Conservation (phyloP, 2,888 invertebrate genomes). For the Oxyteleia sp. region DNA sequence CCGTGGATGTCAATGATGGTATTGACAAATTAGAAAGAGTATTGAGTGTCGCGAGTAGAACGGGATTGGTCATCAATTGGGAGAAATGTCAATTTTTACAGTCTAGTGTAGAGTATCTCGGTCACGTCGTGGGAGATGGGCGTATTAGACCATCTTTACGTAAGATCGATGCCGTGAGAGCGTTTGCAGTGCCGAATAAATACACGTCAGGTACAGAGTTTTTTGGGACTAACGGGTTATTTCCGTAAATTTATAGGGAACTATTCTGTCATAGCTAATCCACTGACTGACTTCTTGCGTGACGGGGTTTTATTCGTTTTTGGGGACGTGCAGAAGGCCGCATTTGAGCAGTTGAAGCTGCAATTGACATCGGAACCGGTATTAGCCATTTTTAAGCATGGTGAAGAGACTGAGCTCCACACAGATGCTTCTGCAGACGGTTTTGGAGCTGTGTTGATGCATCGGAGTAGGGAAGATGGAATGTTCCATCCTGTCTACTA, state of each 20-base stretch:
- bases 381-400: neutral
- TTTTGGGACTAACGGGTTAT: slow-evolving; percentile 70
- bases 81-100: neutral
- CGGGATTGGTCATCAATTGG: neutral
- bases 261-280: neutral
- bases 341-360: no score
- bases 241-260: slow-evolving; percentile 64
- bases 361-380: no score
- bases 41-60: neutral
- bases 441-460: neutral
- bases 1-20: neutral
- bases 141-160: slow-evolving; percentile 30
- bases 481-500: neutral
- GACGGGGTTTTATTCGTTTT: neutral
- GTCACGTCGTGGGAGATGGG: slow-evolving; percentile 12
- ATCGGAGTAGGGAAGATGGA: neutral
- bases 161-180: no score
- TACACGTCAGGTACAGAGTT: slow-evolving; percentile 44
- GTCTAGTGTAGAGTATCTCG: slow-evolving; percentile 7
- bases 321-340: neutral
- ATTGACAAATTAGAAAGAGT: slow-evolving; percentile 5
- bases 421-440: neutral
- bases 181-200: no score
- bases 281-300: neutral
- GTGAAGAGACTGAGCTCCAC: neutral